Base-by-base conservation (phyloP, 2,888 invertebrate species). In the Caenorhabditis drosophilae region DNA sequence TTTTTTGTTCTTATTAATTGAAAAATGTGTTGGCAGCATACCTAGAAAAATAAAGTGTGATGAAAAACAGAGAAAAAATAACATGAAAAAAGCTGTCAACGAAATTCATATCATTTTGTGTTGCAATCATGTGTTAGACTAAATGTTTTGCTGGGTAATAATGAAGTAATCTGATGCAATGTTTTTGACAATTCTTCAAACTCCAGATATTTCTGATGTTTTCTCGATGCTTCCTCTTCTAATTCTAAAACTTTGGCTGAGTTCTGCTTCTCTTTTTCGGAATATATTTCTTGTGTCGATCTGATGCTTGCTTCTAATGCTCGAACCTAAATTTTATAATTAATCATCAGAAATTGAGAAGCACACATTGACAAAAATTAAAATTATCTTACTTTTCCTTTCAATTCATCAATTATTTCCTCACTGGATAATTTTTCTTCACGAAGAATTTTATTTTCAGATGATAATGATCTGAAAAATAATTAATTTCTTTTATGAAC, bases 391-490 rank as follows among this genome's bases (percentile, higher is more conserved):
- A 75, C 67, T 57, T 75, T 73, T 36, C 62, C 66, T 27, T 57
- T 67, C 40, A 77, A 38, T n/a, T 61, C 67, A 20, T 76, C 77
- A 2, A 77, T 62, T 23, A 64, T 63, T 49, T 80, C 80, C 16
- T 66, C 66, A 18, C 76, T 60, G 6, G 54, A 56, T 16, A 73
- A 27, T 42, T 73, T 76, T 47, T 81, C 79, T 51, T 81, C 78
- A 20, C 81, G 54, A 18, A 81, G 47, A 7, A 73, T 53, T 34
- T 73, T 70, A 49, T 81, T 81, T 53, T 81, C 81, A 23, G 72
- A 67, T 25, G 79, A 70, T n/a, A 81, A 49, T 9, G 77, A 76
- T 53, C 67, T 67, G 42, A 41, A 67, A 46, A 22, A 9, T 38
- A 36, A 34, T 40, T 4, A 18, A 20, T 46, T 11, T 1, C 11